Conservation (phyloP, 92 coral and sea anemone species). For the Epizoanthus rinbou region DNA sequence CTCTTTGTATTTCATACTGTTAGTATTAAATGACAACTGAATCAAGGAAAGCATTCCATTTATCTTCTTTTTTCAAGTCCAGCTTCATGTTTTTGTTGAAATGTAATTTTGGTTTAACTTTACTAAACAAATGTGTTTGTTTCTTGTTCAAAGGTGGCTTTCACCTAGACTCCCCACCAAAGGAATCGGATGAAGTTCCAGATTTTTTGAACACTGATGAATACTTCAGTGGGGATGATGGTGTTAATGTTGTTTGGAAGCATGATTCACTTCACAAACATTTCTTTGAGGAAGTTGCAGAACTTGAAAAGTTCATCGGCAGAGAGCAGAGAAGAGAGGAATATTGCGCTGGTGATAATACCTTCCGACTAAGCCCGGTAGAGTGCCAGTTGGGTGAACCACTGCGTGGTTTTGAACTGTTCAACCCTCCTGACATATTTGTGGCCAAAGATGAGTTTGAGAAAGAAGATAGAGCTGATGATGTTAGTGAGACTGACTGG, state of each 20-base stretch:
- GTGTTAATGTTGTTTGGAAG: constrained; percentile 54
- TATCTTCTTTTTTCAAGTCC: no score
- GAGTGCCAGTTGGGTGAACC: constrained; percentile 8
- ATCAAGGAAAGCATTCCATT: no score
- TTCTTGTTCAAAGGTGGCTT: constrained; percentile 59
- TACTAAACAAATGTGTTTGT: background rate
- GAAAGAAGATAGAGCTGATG: background rate
- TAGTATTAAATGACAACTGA: no score
- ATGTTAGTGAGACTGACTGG: background rate
- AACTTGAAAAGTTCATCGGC: constrained; percentile 64
- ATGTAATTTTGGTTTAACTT: background rate
- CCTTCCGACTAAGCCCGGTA: constrained; percentile 8
- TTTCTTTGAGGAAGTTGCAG: constrained; percentile 92
- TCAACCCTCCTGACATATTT: background rate
- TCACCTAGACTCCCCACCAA: constrained; percentile 74
- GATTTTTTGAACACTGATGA: constrained; percentile 35
- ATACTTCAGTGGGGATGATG: constrained; percentile 52
- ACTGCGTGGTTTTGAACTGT: background rate
- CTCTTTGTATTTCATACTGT: no score
- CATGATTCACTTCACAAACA: constrained; percentile 58
- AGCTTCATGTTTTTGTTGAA: no score
- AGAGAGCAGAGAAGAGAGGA: constrained; percentile 5
- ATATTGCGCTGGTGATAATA: background rate
- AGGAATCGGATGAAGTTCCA: constrained; percentile 44
- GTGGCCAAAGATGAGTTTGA: background rate